Conservation (phyloP, 2,113 vertebrate genomes). For the Haemorhous mexicanus region DNA sequence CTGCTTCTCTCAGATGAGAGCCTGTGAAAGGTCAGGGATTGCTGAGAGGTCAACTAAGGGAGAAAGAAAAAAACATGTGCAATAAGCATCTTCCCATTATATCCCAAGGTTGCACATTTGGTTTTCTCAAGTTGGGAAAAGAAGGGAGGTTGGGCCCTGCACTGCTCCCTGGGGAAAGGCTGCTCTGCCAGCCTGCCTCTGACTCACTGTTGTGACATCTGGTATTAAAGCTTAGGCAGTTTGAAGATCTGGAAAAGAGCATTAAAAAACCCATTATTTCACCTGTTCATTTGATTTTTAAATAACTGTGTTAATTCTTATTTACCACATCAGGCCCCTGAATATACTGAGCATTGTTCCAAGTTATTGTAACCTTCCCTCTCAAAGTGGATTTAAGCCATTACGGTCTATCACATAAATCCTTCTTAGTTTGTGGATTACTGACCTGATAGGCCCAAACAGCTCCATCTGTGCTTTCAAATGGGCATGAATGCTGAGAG, state of each 20-base stretch:
- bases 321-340: not conserved
- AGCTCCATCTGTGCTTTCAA: constrained; percentile 54
- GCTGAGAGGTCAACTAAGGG: not conserved
- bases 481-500: not conserved
- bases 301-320: constrained; percentile 25
- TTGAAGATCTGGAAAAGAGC: constrained; percentile 15
- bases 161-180: not conserved
- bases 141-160: not conserved
- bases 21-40: not conserved
- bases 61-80: not conserved
- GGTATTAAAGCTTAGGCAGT: not conserved
- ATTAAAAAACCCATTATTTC: constrained; percentile 10
- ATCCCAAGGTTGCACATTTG: not conserved
- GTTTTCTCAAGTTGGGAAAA: not conserved
- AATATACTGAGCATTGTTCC: not conserved
- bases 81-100: not conserved
- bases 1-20: not conserved
- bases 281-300: constrained; percentile 28
- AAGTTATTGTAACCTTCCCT: not conserved
- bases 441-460: constrained; percentile 36
- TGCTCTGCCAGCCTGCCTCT: constrained; percentile 32
- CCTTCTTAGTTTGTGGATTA: constrained; percentile 57
- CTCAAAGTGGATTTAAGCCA: constrained; percentile 40
- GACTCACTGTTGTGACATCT: constrained; percentile 61
- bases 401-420: constrained; percentile 26